Conservation (phyloP, 2,797 vertebrate species). For the Phoebastria nigripes region DNA sequence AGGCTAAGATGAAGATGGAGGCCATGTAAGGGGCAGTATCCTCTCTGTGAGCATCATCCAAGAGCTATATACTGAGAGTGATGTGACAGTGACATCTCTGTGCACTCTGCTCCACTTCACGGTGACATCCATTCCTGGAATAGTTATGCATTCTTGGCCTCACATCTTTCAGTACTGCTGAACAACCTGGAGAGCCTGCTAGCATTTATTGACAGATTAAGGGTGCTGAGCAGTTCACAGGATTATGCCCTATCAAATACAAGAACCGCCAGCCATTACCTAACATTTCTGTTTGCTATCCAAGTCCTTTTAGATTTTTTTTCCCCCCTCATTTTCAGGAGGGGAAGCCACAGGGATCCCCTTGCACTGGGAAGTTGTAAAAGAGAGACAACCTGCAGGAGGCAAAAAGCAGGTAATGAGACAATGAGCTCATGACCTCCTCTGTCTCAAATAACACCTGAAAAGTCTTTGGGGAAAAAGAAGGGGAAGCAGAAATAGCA, state of each 20-base stretch:
- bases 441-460: slow-evolving; percentile 35
- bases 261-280: background rate
- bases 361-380: background rate
- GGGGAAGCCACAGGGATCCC: background rate
- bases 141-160: background rate
- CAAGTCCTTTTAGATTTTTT: background rate
- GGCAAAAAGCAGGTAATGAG: background rate
- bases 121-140: background rate
- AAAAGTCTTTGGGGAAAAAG: slow-evolving; percentile 2
- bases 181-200: background rate
- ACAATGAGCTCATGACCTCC: background rate
- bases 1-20: background rate
- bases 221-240: background rate
- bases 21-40: background rate
- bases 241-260: background rate
- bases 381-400: background rate
- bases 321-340: background rate
- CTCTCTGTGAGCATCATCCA: background rate
- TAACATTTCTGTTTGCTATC: background rate
- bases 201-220: background rate
- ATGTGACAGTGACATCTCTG: background rate
- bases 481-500: background rate
- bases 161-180: background rate
- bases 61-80: background rate
- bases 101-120: background rate